Conservation (phyloP, 2,888 invertebrate species). For the Polia nebulosa region DNA sequence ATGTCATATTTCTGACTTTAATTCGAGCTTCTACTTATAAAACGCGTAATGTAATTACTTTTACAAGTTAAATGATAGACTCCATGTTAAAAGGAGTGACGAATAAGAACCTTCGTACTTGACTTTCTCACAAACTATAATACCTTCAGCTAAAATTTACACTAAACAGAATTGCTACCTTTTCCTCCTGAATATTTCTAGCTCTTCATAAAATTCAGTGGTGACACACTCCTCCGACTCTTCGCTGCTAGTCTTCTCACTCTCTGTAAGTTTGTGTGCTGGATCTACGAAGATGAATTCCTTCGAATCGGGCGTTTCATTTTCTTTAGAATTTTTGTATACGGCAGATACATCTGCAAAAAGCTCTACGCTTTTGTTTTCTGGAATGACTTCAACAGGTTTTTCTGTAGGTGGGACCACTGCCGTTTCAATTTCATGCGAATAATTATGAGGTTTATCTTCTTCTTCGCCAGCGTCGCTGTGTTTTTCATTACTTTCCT, state of each 20-base stretch:
- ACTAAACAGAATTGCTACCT: constrained; percentile 56
- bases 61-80: background rate
- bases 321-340: constrained; percentile 7
- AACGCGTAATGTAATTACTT: background rate
- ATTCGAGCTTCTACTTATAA: background rate
- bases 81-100: background rate
- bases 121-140: background rate
- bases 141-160: background rate
- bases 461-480: constrained; percentile 15
- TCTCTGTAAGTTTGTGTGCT: constrained; percentile 8
- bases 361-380: background rate
- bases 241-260: constrained; percentile 10
- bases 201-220: constrained; percentile 33
- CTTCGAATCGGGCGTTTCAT: constrained; percentile 43
- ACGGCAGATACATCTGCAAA: background rate
- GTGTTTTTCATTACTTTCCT: constrained; percentile 4
- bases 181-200: constrained; percentile 45
- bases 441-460: background rate
- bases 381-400: background rate
- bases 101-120: background rate
- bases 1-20: background rate
- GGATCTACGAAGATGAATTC: constrained; percentile 70
- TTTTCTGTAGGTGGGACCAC: background rate
- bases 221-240: constrained; percentile 37
- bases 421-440: background rate